Evolutionary conservation across 2,888 invertebrate species (phyloP).

Genomic region (Meghimatium bilineatum): DNA sequence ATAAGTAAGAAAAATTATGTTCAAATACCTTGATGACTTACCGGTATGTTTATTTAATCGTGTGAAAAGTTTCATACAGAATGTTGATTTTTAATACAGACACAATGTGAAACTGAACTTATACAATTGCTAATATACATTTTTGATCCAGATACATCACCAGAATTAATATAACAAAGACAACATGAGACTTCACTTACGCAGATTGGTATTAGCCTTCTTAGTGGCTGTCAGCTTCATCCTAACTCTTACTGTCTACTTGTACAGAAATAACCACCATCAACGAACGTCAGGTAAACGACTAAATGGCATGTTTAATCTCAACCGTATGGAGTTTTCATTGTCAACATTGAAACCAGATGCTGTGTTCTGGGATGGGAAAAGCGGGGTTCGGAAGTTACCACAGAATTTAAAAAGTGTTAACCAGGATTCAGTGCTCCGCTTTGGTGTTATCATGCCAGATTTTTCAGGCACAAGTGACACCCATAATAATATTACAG

Average conservation of each 20-base stretch:
- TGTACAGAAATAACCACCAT: background rate
- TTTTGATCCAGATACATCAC: background rate
- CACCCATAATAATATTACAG: background rate
- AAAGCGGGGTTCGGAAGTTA: background rate
- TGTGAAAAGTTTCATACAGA: no score
- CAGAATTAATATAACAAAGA: background rate
- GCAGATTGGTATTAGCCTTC: constrained; percentile 15
- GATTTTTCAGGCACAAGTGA: background rate
- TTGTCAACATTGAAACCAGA: background rate
- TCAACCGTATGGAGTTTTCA: background rate
- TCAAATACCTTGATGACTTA: no score
- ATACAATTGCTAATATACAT: no score
- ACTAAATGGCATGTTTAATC: background rate
- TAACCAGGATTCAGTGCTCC: background rate
- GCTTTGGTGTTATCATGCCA: background rate
- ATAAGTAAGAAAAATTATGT: no score
- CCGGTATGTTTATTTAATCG: no score
- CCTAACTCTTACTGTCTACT: constrained; percentile 4
- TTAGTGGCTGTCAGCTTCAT: background rate
- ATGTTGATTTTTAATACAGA: no score
- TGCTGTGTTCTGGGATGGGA: constrained; percentile 26
- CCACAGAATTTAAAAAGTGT: no score
- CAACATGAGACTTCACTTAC: constrained; percentile 25
- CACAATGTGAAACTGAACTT: no score
- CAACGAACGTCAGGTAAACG: background rate